phyloP scores from a whole-genome alignment of 2,888 invertebrate genomes.

The Phragmatobia fuliginosa region DNA sequence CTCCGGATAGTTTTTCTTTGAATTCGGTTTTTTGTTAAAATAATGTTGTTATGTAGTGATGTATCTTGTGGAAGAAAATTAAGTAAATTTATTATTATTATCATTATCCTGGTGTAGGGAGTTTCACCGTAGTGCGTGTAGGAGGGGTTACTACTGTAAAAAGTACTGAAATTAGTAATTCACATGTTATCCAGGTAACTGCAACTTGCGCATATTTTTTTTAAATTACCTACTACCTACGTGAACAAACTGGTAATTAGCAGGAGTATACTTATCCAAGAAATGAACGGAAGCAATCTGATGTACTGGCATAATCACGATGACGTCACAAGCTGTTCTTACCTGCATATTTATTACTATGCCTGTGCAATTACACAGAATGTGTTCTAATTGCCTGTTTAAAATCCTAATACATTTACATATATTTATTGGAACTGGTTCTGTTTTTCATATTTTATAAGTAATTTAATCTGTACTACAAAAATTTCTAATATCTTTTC shows the following conservation, averaged over 20 bases:
- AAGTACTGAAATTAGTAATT: no score
- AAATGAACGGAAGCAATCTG: conserved; percentile 7
- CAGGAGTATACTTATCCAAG: conserved; percentile 7
- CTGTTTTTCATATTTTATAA: background rate
- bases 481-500: no score
- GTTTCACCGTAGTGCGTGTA: no score
- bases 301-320: background rate
- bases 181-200: background rate
- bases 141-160: no score
- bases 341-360: conserved; percentile 1
- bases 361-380: background rate
- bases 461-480: no score
- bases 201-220: background rate
- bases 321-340: background rate
- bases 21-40: no score
- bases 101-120: no score
- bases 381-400: background rate
- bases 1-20: no score
- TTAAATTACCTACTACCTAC: background rate
- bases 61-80: no score
- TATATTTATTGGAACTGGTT: background rate
- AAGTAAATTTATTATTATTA: no score
- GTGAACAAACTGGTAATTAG: background rate
- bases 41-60: no score
- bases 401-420: background rate